Evolutionary conservation across 1,140 invertebrate species (phyloP).

Genomic region (Episyrphus balteatus): DNA sequence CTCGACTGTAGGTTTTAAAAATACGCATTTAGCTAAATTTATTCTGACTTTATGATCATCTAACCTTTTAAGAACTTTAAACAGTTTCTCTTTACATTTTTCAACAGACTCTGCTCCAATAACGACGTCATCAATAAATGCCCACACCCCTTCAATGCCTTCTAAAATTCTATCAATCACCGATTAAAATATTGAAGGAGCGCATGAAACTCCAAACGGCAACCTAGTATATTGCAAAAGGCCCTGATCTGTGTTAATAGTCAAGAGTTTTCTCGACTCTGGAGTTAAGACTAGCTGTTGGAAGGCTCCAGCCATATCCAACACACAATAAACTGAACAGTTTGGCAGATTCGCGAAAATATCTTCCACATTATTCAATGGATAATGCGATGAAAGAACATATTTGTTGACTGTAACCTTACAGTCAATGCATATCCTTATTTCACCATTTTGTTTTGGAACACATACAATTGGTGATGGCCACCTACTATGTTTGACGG

Average conservation of each 20-base stretch:
- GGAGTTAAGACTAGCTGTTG: constrained; percentile 20
- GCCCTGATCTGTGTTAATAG: constrained; percentile 26
- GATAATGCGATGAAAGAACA: constrained; percentile 3
- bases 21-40: constrained; percentile 11
- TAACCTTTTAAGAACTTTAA: too few relatives aligned
- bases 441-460: background rate
- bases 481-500: background rate
- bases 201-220: constrained; percentile 24
- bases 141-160: constrained; percentile 6
- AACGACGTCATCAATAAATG: constrained; percentile 14
- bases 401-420: background rate
- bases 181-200: constrained; percentile 26
- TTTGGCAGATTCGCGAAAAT: constrained; percentile 11
- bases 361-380: constrained; percentile 12
- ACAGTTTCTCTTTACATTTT: too few relatives aligned
- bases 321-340: constrained; percentile 11
- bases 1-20: constrained; percentile 9
- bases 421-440: background rate
- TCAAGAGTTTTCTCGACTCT: constrained; percentile 17
- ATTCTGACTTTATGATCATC: background rate
- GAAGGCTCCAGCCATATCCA: constrained; percentile 14
- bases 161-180: constrained; percentile 14
- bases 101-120: too few relatives aligned
- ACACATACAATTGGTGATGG: background rate
- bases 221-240: constrained; percentile 24